A percentile compares a stretch with the other conserved stretches of the same genome.
phyloP scores from a whole-genome alignment of 2,113 vertebrate genomes.

The Lampris megalopsis region DNA sequence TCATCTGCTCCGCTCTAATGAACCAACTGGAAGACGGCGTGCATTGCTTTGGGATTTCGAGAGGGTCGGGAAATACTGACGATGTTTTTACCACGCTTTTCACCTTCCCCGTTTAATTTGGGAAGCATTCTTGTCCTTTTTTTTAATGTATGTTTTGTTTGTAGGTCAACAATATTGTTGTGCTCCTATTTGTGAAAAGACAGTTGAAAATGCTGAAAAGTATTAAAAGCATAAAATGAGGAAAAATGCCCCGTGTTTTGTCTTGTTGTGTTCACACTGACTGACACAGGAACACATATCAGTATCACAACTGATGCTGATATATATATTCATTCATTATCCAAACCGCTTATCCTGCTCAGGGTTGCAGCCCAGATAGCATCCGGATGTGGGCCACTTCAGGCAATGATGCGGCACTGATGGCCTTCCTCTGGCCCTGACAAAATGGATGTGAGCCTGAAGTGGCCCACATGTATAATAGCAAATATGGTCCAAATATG shows the following conservation, averaged over 20 bases:
- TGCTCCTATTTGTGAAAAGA: slow-evolving; percentile 53
- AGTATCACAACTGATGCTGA: too few relatives aligned
- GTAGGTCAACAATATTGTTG: slow-evolving; percentile 36
- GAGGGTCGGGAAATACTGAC: slow-evolving; percentile 62
- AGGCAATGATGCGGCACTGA: too few relatives aligned
- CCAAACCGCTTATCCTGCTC: too few relatives aligned
- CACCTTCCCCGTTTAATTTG: slow-evolving; percentile 64
- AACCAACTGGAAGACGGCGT: slow-evolving; percentile 54
- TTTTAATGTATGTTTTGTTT: slow-evolving; percentile 49
- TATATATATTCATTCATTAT: too few relatives aligned
- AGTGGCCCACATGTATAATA: too few relatives aligned
- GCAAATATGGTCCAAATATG: too few relatives aligned
- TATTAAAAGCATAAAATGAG: slow-evolving; percentile 67
- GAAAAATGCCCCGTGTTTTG: slow-evolving; percentile 20
- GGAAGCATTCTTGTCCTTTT: slow-evolving; percentile 46
- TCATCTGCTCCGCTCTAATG: slow-evolving; percentile 14
- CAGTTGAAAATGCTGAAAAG: slow-evolving; percentile 53
- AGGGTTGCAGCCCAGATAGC: too few relatives aligned
- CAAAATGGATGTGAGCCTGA: too few relatives aligned
- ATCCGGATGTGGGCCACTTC: too few relatives aligned
- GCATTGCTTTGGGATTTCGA: slow-evolving; percentile 26
- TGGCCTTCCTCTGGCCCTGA: too few relatives aligned
- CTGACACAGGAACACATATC: too few relatives aligned
- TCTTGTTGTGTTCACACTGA: background rate
- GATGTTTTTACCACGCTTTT: slow-evolving; percentile 57